These are phyloP conservation scores for Manis javanica DNA, from an alignment of 2,797 vertebrate genomes.

Conservation along the genomic window DNA sequence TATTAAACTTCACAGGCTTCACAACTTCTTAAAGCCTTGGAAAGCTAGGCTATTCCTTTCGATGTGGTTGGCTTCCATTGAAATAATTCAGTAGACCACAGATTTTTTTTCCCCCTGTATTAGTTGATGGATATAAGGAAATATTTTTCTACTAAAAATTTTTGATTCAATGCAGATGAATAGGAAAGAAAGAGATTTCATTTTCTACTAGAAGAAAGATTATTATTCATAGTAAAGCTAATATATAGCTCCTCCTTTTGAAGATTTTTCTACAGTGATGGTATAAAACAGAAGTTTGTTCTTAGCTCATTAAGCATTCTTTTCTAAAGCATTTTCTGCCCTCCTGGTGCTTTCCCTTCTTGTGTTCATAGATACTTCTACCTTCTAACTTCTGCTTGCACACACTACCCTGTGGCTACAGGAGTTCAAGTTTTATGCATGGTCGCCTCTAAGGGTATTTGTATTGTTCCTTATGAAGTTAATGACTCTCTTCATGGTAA, in stretches of 20 bases:
- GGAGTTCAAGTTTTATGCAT: neutral
- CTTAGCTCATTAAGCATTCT: neutral
- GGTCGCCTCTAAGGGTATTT: neutral
- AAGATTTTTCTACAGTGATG: neutral
- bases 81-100: neutral
- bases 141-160: neutral
- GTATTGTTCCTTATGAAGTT: neutral
- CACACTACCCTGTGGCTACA: neutral
- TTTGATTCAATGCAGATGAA: slow-evolving; percentile 13
- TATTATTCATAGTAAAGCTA: neutral
- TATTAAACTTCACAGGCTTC: neutral
- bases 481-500: neutral
- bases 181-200: neutral
- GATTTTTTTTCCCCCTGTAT: neutral
- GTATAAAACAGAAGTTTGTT: neutral
- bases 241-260: neutral
- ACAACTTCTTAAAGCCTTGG: neutral
- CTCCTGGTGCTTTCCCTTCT: neutral
- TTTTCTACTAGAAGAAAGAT: slow-evolving; percentile 22
- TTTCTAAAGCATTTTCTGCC: neutral
- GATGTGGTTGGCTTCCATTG: neutral
- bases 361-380: neutral
- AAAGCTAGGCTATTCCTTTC: neutral
- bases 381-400: neutral
- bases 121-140: neutral